These are phyloP conservation scores for Hirtodrosophila alboralis DNA, from an alignment of 2,888 invertebrate species.

Conservation along the genomic window DNA sequence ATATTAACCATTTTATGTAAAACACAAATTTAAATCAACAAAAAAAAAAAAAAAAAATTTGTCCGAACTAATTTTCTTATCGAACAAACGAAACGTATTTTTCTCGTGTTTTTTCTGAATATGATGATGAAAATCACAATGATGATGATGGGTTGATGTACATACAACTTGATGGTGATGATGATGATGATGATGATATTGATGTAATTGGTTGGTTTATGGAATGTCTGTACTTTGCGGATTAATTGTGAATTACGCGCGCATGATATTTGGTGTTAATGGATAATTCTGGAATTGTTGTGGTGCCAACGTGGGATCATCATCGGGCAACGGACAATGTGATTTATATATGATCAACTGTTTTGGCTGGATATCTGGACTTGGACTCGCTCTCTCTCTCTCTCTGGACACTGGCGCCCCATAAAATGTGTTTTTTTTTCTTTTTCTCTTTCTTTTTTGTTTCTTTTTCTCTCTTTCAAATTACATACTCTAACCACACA, in stretches of 20 bases:
- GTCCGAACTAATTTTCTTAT: slow-evolving; percentile 85
- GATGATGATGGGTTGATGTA: slow-evolving; percentile 82
- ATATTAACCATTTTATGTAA: slow-evolving; percentile 77
- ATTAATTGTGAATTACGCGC: slow-evolving; percentile 38
- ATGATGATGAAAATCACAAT: slow-evolving; percentile 84
- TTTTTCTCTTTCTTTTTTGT: slow-evolving; percentile 71
- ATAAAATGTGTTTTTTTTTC: slow-evolving; percentile 57
- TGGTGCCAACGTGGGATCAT: slow-evolving; percentile 81
- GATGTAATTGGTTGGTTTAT: slow-evolving; percentile 66
- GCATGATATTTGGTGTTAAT: too few species aligned
- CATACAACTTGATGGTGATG: slow-evolving; percentile 71
- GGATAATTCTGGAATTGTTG: slow-evolving; percentile 46
- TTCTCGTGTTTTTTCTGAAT: slow-evolving; percentile 85
- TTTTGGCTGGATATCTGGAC: slow-evolving; percentile 35
- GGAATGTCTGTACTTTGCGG: slow-evolving; percentile 64
- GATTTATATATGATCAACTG: slow-evolving; percentile 3
- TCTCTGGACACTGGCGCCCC: slow-evolving; percentile 24
- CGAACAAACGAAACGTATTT: slow-evolving; percentile 85
- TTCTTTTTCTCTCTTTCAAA: slow-evolving; percentile 79
- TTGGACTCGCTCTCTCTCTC: too few species aligned
- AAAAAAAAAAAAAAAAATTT: slow-evolving; percentile 78
- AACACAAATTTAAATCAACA: slow-evolving; percentile 59
- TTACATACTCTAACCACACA: slow-evolving; percentile 73
- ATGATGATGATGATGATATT: slow-evolving; percentile 60
- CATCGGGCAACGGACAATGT: slow-evolving; percentile 12